A percentile compares a stretch with the other conserved stretches of the same genome.
Evolutionary conservation across 2,888 invertebrate genomes (phyloP).

Genomic region (Anorthoa munda): DNA sequence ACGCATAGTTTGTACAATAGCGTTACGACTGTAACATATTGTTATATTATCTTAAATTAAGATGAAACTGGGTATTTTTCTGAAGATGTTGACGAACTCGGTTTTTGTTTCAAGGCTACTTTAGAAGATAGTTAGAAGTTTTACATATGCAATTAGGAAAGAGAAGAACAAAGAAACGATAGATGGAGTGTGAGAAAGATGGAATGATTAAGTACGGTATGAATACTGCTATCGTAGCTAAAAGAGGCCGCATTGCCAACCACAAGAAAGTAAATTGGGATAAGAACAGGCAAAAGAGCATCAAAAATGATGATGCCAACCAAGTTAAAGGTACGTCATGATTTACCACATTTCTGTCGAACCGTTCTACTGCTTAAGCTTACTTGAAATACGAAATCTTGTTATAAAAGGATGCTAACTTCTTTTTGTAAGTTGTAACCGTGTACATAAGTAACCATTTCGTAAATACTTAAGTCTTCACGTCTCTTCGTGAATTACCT

Average conservation of each 20-base stretch:
- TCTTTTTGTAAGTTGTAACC: neutral
- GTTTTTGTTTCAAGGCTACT: neutral
- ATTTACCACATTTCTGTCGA: too few relatives aligned
- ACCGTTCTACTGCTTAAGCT: too few relatives aligned
- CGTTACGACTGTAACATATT: conserved; percentile 41
- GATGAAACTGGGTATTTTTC: conserved; percentile 11
- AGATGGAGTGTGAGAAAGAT: neutral
- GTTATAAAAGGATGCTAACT: neutral
- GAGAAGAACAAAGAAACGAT: neutral
- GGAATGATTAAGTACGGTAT: neutral
- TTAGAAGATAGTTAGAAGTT: neutral
- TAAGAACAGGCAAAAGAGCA: neutral
- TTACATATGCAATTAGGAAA: neutral
- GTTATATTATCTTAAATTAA: conserved; percentile 5
- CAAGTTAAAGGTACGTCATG: too few relatives aligned
- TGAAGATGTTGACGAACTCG: neutral
- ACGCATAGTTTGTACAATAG: conserved; percentile 43
- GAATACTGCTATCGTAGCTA: neutral
- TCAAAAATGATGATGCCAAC: too few relatives aligned
- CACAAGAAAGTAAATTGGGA: neutral
- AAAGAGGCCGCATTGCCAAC: neutral
- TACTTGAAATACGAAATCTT: neutral
- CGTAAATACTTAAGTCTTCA: conserved; percentile 20
- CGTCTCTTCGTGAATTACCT: conserved; percentile 32
- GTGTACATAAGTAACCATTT: conserved; percentile 20